These are phyloP conservation scores for Chouioia cunea DNA, from an alignment of 2,888 invertebrate species.

Conservation along the genomic window DNA sequence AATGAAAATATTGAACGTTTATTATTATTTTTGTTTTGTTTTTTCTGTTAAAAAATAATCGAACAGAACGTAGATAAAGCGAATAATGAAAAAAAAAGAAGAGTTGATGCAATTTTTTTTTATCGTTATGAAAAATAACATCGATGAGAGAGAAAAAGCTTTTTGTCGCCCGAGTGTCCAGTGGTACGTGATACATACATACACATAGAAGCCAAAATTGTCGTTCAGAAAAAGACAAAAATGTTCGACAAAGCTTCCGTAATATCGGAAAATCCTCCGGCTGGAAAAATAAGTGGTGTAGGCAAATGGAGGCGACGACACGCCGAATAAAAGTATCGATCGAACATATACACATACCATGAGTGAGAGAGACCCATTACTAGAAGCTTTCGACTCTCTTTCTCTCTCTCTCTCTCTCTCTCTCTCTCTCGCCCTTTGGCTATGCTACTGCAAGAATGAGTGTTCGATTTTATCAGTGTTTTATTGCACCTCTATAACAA, in stretches of 20 bases:
- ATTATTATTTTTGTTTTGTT: no score
- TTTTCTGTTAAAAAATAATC: no score
- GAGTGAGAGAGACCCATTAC: not conserved
- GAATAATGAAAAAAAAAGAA: no score
- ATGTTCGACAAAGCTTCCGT: not conserved
- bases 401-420: not conserved
- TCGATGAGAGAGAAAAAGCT: conserved; percentile 10
- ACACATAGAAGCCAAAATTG: not conserved
- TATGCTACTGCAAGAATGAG: not conserved
- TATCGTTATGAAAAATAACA: not conserved
- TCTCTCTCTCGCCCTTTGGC: not conserved
- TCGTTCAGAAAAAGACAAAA: not conserved
- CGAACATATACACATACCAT: no score
- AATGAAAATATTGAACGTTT: no score
- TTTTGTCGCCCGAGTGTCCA: not conserved
- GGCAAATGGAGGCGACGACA: conserved; percentile 27
- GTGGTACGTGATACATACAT: not conserved
- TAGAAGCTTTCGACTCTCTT: conserved; percentile 23
- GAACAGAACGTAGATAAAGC: no score
- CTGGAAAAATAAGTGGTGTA: not conserved
- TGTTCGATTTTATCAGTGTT: conserved; percentile 19
- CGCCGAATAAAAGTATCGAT: conserved; percentile 47
- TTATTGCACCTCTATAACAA: not conserved
- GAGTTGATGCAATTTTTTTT: not conserved
- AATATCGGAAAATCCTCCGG: conserved; percentile 13